These are phyloP conservation scores for Glyptemys insculpta DNA, from an alignment of 2,797 vertebrate species.

Conservation along the genomic window DNA sequence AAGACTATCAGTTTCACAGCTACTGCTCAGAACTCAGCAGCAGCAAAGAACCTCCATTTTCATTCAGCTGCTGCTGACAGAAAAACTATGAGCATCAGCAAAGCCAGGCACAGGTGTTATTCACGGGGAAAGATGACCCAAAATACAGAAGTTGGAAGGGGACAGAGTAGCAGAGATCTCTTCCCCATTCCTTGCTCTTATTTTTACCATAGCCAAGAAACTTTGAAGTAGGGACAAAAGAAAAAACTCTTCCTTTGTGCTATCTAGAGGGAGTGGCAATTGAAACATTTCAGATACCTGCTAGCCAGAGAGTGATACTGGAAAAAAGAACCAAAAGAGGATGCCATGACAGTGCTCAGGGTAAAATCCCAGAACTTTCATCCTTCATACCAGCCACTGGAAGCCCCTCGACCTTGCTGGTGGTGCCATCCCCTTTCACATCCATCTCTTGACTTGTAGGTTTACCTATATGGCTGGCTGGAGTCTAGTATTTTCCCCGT, in stretches of 20 bases:
- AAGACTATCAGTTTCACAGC: neutral
- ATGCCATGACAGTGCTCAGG: neutral
- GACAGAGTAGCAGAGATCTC: neutral
- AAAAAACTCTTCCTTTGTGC: neutral
- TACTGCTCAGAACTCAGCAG: neutral
- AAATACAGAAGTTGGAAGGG: rapidly evolving
- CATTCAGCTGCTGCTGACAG: neutral
- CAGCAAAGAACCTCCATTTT: neutral
- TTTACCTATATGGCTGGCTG: neutral
- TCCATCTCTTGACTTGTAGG: neutral
- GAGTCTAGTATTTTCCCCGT: neutral
- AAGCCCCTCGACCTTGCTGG: neutral
- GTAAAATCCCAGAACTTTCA: neutral
- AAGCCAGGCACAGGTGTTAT: neutral
- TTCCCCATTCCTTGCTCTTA: neutral
- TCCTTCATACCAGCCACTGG: neutral
- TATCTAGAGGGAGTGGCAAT: neutral
- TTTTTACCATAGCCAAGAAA: neutral
- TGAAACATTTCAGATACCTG: rapidly evolving
- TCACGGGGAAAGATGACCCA: neutral
- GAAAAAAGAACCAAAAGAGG: neutral
- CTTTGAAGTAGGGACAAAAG: neutral
- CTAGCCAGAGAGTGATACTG: neutral
- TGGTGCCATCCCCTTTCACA: neutral
- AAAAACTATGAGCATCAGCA: neutral